Percentiles rank a stretch among this genome's conserved stretches.
phyloP scores from a whole-genome alignment of 2,113 vertebrate genomes.

The Rhabdornis inornatus region DNA sequence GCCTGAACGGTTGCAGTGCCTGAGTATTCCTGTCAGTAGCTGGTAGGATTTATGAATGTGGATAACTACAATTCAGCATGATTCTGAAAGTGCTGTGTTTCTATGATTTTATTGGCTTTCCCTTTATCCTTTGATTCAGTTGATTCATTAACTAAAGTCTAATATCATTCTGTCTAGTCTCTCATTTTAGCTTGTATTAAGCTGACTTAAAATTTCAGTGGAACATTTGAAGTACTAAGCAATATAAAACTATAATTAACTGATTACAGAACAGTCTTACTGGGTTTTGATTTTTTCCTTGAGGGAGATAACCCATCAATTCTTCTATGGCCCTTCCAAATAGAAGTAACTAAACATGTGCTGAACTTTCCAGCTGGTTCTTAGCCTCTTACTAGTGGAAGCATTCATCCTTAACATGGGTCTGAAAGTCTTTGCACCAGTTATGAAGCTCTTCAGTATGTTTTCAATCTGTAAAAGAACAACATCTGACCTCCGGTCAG shows the following conservation, averaged over 20 bases:
- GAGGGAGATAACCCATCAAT: fast-evolving
- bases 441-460: background rate
- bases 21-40: background rate
- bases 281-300: background rate
- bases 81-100: background rate
- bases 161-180: background rate
- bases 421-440: background rate
- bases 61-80: background rate
- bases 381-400: background rate
- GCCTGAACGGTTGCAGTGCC: background rate
- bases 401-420: background rate
- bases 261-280: background rate
- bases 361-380: background rate
- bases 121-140: background rate
- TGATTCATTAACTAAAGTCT: background rate
- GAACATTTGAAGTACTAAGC: background rate
- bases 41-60: background rate
- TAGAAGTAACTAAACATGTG: background rate
- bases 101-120: background rate
- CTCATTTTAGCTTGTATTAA: background rate
- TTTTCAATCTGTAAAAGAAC: background rate
- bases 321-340: background rate
- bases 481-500: background rate
- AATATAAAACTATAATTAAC: background rate
- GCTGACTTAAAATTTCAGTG: background rate